These are phyloP conservation scores for Aegotheles bennettii DNA, from an alignment of 2,113 vertebrate genomes.

Conservation along the genomic window DNA sequence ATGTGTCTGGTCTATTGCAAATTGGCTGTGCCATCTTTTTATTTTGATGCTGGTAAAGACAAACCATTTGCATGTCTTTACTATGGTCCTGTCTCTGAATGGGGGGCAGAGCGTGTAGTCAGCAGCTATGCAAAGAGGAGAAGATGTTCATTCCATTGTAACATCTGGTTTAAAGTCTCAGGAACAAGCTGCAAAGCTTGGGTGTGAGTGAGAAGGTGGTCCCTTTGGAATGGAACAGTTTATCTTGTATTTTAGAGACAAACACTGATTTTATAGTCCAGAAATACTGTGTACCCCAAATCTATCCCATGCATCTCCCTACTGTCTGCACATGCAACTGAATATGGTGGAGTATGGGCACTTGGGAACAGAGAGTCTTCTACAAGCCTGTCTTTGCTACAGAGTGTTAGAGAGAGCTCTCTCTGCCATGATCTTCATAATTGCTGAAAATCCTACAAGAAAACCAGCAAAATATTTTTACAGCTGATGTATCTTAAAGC, in stretches of 20 bases:
- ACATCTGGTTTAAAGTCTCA: background rate
- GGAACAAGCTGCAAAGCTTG: background rate
- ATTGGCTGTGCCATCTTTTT: background rate
- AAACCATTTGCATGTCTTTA: background rate
- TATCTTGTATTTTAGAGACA: background rate
- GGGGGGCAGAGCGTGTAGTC: background rate
- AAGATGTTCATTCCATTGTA: background rate
- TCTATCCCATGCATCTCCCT: background rate
- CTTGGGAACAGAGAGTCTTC: background rate
- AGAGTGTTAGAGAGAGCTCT: background rate
- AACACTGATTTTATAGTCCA: background rate
- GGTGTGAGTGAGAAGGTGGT: background rate
- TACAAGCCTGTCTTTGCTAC: background rate
- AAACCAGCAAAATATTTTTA: background rate
- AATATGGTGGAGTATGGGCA: rapidly evolving
- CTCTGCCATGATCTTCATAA: background rate
- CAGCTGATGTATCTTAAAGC: background rate
- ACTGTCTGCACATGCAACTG: background rate
- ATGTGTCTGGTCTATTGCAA: background rate
- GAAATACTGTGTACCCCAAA: rapidly evolving
- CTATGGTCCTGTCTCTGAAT: background rate
- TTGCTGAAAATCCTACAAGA: background rate
- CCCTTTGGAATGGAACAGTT: background rate
- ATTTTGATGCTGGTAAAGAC: background rate
- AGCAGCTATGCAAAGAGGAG: background rate